These are phyloP conservation scores for Homarus americanus DNA, from an alignment of 1,140 invertebrate species.

Conservation along the genomic window DNA sequence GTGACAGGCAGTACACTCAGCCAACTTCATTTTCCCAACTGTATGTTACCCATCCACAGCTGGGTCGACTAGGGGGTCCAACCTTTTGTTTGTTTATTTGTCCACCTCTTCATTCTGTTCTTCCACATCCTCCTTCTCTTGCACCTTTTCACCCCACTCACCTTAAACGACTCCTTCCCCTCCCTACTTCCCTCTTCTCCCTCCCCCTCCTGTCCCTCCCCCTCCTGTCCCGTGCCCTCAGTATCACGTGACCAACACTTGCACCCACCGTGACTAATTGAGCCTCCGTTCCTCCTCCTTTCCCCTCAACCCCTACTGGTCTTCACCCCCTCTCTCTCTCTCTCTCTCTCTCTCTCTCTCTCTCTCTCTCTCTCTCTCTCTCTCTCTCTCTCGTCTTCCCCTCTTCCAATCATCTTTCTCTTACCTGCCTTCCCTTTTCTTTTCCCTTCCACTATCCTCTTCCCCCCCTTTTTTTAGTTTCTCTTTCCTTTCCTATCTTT, in stretches of 20 bases:
- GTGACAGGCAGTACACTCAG: no score
- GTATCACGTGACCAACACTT: no score
- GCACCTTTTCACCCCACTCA: background rate
- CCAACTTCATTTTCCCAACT: no score
- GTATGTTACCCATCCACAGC: no score
- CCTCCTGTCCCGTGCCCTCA: background rate
- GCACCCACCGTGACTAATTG: no score
- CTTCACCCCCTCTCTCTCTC: background rate
- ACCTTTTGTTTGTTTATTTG: background rate
- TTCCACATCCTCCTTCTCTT: background rate
- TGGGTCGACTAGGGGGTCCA: no score
- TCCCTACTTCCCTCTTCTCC: background rate
- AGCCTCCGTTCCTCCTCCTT: background rate
- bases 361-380: constrained; percentile 15
- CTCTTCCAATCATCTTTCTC: background rate
- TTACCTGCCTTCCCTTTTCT: background rate
- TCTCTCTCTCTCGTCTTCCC: constrained; percentile 8
- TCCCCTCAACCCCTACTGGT: background rate
- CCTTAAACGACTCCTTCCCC: no score
- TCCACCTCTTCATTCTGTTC: background rate
- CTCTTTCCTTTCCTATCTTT: background rate
- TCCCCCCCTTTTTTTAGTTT: no score
- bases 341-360: constrained; percentile 11
- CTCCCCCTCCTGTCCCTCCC: background rate
- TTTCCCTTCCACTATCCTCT: background rate